Base-by-base conservation (phyloP, 2,113 vertebrate species). In the Fregata magnificens region DNA sequence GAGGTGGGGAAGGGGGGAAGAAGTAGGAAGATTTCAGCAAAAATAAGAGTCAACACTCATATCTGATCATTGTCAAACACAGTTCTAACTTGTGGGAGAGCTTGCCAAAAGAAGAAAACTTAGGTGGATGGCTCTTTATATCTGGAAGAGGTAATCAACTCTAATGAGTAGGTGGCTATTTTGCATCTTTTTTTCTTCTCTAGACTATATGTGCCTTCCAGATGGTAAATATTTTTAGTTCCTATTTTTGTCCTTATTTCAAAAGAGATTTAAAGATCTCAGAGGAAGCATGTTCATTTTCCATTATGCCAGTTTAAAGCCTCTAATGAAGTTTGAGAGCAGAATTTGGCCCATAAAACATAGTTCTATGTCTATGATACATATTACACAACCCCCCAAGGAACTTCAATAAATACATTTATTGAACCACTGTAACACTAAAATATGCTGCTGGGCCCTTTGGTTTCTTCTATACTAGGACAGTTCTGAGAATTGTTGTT, bases 401-500 rank as follows among this genome's bases (percentile, higher is more conserved):
- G 95, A 96, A 18, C 77, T 88, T 79, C 70, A 96, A 90, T 92
- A 97, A 96, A 96, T 94, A 96, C 40, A 88, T 36, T 94, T 93
- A 84, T 77, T 97, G 87, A 97, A 86, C 89, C 93, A 67, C 82
- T 78, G 55, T 88, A 95, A 77, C 85, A 86, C 21, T 94, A 91
- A 96, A 94, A 95, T 89, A 88, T 49, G 66, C 79, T 94, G 73
- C 45, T 38, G 31, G 79, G 80, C 66, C 89, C 59, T 90, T 93
- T 92, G 62, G 34, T 95, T 97, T 93, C 62, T 61, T 76, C 80
- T 89, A 0, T 61, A n/a, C 50, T 71, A 28, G 53, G 89, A 74
- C 38, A 42, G 93, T 97, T 97, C 76, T 93, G 82, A 89, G 77
- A 94, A 92, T 69, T 89, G 79, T 94, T 97, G 95, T 96, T 97